Conservation (phyloP, 2,113 vertebrate genomes). For the human (Homo sapiens) region DNA sequence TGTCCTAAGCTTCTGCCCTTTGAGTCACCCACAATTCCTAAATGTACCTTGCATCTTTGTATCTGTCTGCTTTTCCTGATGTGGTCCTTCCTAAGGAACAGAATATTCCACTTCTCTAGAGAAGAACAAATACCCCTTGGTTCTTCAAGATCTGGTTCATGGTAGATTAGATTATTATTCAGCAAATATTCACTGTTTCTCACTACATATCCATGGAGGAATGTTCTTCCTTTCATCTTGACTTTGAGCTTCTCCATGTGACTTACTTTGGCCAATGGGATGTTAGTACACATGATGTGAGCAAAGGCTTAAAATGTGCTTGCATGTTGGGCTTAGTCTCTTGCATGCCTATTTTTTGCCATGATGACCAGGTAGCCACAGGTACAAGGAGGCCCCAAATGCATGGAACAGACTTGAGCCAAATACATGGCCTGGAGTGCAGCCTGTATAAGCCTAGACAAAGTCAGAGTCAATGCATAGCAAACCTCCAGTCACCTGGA, state of each 20-base stretch:
- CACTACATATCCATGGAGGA: neutral
- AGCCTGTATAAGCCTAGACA: neutral
- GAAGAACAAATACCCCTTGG: neutral
- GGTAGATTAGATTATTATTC: neutral
- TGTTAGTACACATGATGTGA: neutral
- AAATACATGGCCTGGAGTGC: neutral
- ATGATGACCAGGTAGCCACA: neutral
- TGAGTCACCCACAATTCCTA: neutral
- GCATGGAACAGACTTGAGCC: neutral
- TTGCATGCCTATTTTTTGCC: neutral
- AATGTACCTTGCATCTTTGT: neutral
- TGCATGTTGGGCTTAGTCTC: neutral
- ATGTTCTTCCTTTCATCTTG: neutral
- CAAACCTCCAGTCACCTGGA: neutral
- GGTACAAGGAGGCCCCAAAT: neutral
- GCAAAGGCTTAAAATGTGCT: slow-evolving; percentile 7
- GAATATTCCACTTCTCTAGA: neutral
- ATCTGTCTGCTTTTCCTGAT: neutral
- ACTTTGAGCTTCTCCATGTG: neutral
- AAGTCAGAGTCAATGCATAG: neutral
- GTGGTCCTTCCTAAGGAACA: neutral
- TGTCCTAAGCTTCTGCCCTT: neutral
- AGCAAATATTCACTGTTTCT: neutral
- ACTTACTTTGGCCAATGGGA: neutral
- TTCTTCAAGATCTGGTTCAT: neutral